phyloP scores from a whole-genome alignment of 2,888 invertebrate species.

The Lamproptera curius region DNA sequence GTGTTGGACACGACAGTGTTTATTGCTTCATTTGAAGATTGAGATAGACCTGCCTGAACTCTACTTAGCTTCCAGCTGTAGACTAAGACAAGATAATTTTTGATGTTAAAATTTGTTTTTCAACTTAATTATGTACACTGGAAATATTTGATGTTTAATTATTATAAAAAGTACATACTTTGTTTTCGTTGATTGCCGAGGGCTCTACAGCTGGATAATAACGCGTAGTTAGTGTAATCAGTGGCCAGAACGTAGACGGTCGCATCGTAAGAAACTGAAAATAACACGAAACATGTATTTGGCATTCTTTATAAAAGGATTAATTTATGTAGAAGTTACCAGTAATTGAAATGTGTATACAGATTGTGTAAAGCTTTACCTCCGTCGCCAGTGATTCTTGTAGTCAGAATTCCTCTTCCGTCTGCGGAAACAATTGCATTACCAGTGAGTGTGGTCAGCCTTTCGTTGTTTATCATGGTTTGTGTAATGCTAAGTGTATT shows the following conservation, averaged over 20 bases:
- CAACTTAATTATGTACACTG: neutral
- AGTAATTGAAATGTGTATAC: no score
- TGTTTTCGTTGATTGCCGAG: conserved; percentile 40
- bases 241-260: conserved; percentile 81
- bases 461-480: conserved; percentile 43
- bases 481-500: conserved; percentile 37
- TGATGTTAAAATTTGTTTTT: no score
- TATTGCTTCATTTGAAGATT: conserved; percentile 35
- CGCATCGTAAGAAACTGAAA: conserved; percentile 45
- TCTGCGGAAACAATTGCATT: conserved; percentile 31
- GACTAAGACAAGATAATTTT: conserved; percentile 39
- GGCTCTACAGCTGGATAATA: conserved; percentile 80
- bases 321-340: no score
- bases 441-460: conserved; percentile 30
- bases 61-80: conserved; percentile 63
- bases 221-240: conserved; percentile 79
- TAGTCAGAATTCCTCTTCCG: conserved; percentile 45
- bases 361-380: conserved; percentile 24
- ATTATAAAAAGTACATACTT: conserved; percentile 39
- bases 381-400: conserved; percentile 34
- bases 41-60: conserved; percentile 39
- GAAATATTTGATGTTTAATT: no score
- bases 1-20: conserved; percentile 37
- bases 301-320: no score
- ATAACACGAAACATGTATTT: no score